These are phyloP conservation scores for Orthosia gracilis DNA, from an alignment of 2,888 invertebrate genomes.

Conservation along the genomic window DNA sequence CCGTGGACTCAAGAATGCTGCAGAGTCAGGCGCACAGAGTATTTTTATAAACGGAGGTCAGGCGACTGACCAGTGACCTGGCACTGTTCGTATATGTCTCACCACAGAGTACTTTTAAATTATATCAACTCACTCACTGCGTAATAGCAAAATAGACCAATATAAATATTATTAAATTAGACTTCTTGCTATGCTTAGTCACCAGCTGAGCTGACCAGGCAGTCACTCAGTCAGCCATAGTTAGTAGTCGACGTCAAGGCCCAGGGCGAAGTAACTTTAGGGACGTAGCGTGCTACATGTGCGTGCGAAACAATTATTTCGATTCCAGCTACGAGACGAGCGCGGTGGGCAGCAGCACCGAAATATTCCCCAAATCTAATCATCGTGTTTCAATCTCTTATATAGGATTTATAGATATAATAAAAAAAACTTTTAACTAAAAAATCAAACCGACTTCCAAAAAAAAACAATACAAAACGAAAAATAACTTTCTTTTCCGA, in stretches of 20 bases:
- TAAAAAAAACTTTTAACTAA: too few species aligned
- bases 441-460: not conserved
- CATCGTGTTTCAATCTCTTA: not conserved
- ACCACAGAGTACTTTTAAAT: not conserved
- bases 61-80: too few species aligned
- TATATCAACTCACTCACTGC: not conserved
- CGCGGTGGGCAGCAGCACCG: too few species aligned
- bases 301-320: constrained; percentile 32
- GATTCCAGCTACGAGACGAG: not conserved
- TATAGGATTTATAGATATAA: not conserved
- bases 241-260: not conserved
- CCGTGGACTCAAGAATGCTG: not conserved
- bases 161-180: too few species aligned
- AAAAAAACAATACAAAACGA: too few species aligned
- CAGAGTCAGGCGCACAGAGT: not conserved
- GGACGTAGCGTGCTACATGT: constrained; percentile 16
- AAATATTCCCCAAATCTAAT: not conserved
- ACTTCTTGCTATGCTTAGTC: too few species aligned
- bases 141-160: not conserved
- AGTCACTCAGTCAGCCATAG: not conserved
- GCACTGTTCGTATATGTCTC: not conserved
- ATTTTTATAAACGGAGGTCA: too few species aligned
- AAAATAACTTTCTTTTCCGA: too few species aligned
- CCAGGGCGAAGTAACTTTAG: constrained; percentile 3
- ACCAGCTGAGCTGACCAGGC: too few species aligned